Evolutionary conservation across 2,113 vertebrate genomes (phyloP).

Genomic region (Alethe diademata): DNA sequence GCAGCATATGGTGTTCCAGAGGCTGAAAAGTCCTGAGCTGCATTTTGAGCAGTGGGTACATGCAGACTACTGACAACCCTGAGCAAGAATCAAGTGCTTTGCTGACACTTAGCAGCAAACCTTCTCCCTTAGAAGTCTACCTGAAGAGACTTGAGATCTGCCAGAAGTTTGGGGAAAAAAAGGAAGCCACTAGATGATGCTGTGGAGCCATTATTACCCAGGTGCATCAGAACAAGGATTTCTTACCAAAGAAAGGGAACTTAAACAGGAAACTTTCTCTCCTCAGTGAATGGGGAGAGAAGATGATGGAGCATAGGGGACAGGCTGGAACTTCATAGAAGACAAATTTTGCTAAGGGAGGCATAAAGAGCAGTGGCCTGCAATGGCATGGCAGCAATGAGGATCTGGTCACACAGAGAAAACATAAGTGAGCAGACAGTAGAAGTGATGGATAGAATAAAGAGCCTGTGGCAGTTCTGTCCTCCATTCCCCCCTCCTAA

Average conservation of each 20-base stretch:
- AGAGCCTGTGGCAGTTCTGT: not conserved
- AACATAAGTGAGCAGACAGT: rapidly evolving
- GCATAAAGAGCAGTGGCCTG: not conserved
- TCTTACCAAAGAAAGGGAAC: not conserved
- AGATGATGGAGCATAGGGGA: not conserved
- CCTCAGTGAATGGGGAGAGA: not conserved
- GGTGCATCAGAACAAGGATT: not conserved
- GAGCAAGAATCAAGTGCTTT: not conserved
- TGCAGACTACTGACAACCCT: not conserved
- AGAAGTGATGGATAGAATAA: not conserved
- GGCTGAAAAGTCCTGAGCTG: not conserved
- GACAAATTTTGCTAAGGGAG: not conserved
- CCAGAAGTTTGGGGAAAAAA: not conserved
- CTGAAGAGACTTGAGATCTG: not conserved
- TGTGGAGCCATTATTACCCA: not conserved
- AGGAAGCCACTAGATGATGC: constrained; percentile 47
- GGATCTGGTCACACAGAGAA: not conserved
- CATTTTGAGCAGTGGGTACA: not conserved
- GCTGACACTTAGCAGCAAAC: not conserved
- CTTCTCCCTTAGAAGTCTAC: not conserved
- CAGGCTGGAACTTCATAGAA: not conserved
- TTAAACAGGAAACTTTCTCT: not conserved
- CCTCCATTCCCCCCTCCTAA: not conserved
- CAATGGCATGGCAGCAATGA: not conserved
- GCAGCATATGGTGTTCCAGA: not conserved